A percentile compares a stretch with the other conserved stretches of the same genome.
Conservation (phyloP, 2,797 vertebrate species). For the Gila robusta region DNA sequence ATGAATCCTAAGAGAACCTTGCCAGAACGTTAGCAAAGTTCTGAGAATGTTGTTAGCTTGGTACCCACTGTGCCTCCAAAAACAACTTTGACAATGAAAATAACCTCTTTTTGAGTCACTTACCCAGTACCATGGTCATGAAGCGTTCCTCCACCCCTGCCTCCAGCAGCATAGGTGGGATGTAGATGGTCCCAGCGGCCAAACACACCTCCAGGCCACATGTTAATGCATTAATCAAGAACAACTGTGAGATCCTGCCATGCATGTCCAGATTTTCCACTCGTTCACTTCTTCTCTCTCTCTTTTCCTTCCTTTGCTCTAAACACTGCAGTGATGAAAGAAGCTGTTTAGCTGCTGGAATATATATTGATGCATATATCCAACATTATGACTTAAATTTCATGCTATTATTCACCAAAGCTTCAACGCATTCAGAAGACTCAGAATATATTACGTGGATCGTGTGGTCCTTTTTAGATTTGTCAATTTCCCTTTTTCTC, state of each 20-base stretch:
- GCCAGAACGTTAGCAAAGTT: background rate
- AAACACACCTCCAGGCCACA: slow-evolving; percentile 89
- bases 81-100: background rate
- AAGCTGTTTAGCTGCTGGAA: background rate
- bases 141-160: slow-evolving; percentile 87
- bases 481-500: background rate
- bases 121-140: slow-evolving; percentile 92
- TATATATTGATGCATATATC: background rate
- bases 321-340: background rate
- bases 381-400: background rate
- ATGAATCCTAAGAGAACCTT: background rate
- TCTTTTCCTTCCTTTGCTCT: background rate
- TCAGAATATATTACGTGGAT: background rate
- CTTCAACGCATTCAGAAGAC: background rate
- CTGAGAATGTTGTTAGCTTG: background rate
- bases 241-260: slow-evolving; percentile 75
- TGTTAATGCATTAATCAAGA: slow-evolving; percentile 85
- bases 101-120: slow-evolving; percentile 54
- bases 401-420: background rate
- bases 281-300: background rate
- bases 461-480: background rate
- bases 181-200: slow-evolving; percentile 85
- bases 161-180: slow-evolving; percentile 86
- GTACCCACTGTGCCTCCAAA: background rate
- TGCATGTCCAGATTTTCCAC: slow-evolving; percentile 60